phyloP scores from a whole-genome alignment of 2,797 vertebrate species.

The Nothura maculosa region DNA sequence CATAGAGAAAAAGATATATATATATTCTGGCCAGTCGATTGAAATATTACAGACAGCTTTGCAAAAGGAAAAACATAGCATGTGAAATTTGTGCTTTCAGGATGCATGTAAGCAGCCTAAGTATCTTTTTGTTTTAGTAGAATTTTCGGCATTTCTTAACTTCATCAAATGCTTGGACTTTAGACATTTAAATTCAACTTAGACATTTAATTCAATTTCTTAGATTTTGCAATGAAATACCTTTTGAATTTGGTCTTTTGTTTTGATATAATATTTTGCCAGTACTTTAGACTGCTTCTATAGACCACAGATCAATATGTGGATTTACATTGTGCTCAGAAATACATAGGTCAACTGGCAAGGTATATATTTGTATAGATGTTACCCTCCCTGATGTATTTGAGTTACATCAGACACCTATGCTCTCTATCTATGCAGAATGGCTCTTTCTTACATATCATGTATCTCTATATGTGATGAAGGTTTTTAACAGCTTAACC shows the following conservation, averaged over 20 bases:
- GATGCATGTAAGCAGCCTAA: accelerated
- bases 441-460: background rate
- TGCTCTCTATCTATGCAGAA: background rate
- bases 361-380: background rate
- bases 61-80: background rate
- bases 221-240: background rate
- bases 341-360: background rate
- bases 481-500: background rate
- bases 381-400: background rate
- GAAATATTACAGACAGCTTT: background rate
- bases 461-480: background rate
- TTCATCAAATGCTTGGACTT: background rate
- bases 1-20: background rate
- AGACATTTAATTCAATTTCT: background rate
- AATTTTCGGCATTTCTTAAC: background rate
- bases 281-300: background rate
- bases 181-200: background rate
- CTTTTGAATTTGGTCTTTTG: background rate
- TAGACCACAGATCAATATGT: background rate
- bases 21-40: background rate
- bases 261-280: background rate
- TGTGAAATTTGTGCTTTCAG: accelerated
- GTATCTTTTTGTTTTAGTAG: background rate
- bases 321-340: background rate
- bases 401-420: background rate